A percentile compares a stretch with the other conserved stretches of the same genome.
Conservation (phyloP, 2,888 invertebrate genomes). For the Ramazzottius varieornatus region DNA sequence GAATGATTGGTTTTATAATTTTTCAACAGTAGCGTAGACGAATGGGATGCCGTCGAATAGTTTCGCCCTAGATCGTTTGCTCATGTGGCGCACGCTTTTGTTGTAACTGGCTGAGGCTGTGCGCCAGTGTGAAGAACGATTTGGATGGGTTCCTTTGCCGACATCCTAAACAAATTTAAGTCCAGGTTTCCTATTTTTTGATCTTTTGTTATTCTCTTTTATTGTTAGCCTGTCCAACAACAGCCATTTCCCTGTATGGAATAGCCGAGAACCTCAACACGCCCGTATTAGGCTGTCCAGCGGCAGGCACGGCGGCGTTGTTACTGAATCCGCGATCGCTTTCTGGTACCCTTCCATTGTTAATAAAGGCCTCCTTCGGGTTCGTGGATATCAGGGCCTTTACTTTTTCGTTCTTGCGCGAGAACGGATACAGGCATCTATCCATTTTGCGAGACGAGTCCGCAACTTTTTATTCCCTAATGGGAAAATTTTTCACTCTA, state of each 20-base stretch:
- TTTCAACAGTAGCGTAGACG: too few species aligned
- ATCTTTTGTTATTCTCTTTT: background rate
- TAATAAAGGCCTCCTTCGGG: background rate
- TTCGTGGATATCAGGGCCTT: background rate
- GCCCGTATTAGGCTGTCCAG: background rate
- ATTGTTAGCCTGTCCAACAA: background rate
- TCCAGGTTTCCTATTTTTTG: background rate
- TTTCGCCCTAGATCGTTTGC: too few species aligned
- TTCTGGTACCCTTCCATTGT: background rate
- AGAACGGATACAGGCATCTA: background rate
- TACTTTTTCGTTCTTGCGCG: background rate
- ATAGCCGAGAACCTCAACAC: background rate
- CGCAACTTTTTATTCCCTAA: background rate
- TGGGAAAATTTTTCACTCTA: background rate
- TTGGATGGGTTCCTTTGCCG: too few species aligned
- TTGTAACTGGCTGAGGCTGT: too few species aligned
- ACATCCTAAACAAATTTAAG: background rate
- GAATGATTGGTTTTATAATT: too few species aligned
- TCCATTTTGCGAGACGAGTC: background rate
- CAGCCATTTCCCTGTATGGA: background rate
- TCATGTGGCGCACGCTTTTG: too few species aligned
- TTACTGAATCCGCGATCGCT: background rate
- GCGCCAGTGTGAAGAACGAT: too few species aligned
- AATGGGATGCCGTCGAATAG: too few species aligned
- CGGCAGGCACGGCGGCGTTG: background rate